Evolutionary conservation across 2,797 vertebrate genomes (phyloP), one percentile per base, ranked within the genome.

Genomic region (Silurus aristotelis): DNA sequence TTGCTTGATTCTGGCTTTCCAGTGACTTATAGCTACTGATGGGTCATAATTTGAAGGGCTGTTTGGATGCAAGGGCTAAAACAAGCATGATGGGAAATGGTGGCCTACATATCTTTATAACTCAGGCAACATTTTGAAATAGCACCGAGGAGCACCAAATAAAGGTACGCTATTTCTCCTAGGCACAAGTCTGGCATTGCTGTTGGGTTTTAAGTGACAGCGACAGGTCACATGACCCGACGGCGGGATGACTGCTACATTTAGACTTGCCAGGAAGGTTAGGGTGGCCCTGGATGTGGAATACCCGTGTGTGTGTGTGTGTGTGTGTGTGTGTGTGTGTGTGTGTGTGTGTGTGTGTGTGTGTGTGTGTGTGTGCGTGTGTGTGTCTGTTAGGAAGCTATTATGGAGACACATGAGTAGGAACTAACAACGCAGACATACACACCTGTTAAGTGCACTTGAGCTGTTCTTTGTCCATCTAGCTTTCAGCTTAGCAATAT

Each of bases 21-120:
- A 64, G 43, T 66, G 67, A 72, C 81, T 80, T n/a, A n/a, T n/a
- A 46, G 67, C 85, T 63, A 20, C 80, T 75, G 46, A 64, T 1
- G 38, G 48, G 70, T 48, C 46, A 48, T 84, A 46, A 83, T 60
- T 85, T 2, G 1, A 68, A 52, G 19, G 66, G 56, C 43, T 83
- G 68, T n/a, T 82, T 88, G 77, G 66, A 27, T 58, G 46, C 68
- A 66, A 84, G 46, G 60, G 25, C 83, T 87, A 87, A 87, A 91
- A 86, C 87, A 63, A 87, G 89, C 85, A 85, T 88, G 87, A 25
- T 63, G 87, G 80, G 71, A 88, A 80, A 58, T 87, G 90, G 89
- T 93, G 93, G 93, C 92, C 93, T 93, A 94, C 89, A 93, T 94
- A 85, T 89, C 86, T 92, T 93, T 91, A 91, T 92, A 90, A 88